Evolutionary conservation across 2,113 vertebrate species (phyloP), one percentile per base, ranked within the genome.

Genomic region (Chloropsis hardwickii): DNA sequence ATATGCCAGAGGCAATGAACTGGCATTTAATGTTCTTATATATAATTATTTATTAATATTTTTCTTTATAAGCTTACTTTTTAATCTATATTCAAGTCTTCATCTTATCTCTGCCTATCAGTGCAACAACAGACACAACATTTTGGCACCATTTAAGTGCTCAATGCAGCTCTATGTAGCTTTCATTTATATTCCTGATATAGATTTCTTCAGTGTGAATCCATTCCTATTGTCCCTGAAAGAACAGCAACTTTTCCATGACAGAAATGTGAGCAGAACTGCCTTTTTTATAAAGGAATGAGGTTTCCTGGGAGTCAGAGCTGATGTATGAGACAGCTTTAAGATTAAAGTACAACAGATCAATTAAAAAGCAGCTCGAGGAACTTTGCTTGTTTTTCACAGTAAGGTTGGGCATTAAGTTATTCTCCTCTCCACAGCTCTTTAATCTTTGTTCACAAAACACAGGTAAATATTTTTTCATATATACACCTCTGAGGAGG

Each of bases 131-230:
- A 29, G 45, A 35, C 10, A 47, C 5, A 47, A 14, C 6, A 17
- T 33, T 60, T 54, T 67, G n/a, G 53, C 66, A 47, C 18, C 31
- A 28, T 47, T n/a, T 29, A 48, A 54, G n/a, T 40, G 29, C 18
- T 64, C 44, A 82, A 3, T 0, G 0, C 11, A 60, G 14, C 23
- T 61, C 29, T 5, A 0, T 60, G 17, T 27, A 60, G 14, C 12
- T 88, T 64, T 76, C 23, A 25, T 74, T 86, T 47, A 27, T 37
- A 35, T 5, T 13, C 11, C 25, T 19, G 16, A 6, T 12, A 25
- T 10, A 47, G 12, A 19, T 88, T 56, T 60, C n/a, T 48, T 56
- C 35, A 39, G 27, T 25, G 5, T 28, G 6, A 29, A 69, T 23
- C 10, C 7, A 27, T 24, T 92, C 31, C 27, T 37, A 29, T 22